These are phyloP conservation scores for Paedocypris micromegethes DNA, from an alignment of 2,797 vertebrate genomes.

Conservation along the genomic window DNA sequence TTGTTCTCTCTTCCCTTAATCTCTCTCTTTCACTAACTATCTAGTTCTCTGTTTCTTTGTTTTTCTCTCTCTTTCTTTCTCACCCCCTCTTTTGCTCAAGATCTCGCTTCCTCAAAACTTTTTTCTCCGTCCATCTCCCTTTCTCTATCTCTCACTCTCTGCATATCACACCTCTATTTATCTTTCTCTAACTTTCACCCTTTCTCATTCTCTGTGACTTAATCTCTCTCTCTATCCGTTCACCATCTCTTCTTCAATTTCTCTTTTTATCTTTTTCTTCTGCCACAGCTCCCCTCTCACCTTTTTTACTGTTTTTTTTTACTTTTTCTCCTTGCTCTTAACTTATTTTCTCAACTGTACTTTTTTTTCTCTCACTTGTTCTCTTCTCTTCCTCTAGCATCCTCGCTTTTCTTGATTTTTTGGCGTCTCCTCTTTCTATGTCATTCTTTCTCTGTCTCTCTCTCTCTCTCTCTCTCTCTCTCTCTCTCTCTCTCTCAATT, in stretches of 20 bases:
- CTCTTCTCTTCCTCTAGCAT: no score
- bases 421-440: no score
- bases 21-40: slow-evolving; percentile 26
- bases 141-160: slow-evolving; percentile 36
- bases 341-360: no score
- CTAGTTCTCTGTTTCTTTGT: slow-evolving; percentile 29
- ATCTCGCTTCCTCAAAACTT: slow-evolving; percentile 66
- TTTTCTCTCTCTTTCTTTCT: slow-evolving; percentile 16
- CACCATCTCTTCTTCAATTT: slow-evolving; percentile 39
- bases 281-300: no score
- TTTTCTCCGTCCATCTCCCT: slow-evolving; percentile 61
- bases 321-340: no score
- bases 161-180: slow-evolving; percentile 50
- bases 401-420: no score
- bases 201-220: slow-evolving; percentile 27
- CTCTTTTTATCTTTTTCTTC: no score
- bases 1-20: slow-evolving; percentile 18
- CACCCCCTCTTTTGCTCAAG: slow-evolving; percentile 34
- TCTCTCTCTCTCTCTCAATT: no score
- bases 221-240: slow-evolving; percentile 30
- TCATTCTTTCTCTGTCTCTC: no score
- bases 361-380: no score
- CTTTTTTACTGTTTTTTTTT: no score
- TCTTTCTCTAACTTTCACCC: slow-evolving; percentile 86
- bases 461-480: no score